Evolutionary conservation across 2,888 invertebrate genomes (phyloP).

Genomic region (Lottia gigantea): DNA sequence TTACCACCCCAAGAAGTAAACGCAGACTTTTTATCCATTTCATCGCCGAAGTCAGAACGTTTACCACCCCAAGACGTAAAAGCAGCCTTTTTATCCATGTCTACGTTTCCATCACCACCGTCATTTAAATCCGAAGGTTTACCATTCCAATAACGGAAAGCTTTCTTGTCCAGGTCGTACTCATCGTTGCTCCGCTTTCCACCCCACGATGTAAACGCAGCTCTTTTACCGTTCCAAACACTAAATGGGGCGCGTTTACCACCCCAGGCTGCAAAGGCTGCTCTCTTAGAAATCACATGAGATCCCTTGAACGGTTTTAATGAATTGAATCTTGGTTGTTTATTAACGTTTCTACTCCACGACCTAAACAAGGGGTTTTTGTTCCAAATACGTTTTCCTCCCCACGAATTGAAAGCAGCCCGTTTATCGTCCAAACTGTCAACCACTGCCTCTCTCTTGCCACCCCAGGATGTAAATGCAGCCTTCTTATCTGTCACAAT

Average conservation of each 20-base stretch:
- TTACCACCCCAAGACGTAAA: slow-evolving; percentile 1
- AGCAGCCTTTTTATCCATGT: neutral
- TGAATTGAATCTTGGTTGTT: no score
- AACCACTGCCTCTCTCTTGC: neutral
- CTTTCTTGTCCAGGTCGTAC: neutral
- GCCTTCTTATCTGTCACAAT: neutral
- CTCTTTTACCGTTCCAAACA: neutral
- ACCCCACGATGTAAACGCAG: neutral
- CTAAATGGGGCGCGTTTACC: neutral
- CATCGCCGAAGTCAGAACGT: neutral
- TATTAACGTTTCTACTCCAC: no score
- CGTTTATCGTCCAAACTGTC: neutral
- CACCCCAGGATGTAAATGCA: neutral
- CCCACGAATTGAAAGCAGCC: neutral
- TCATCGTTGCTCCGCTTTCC: neutral
- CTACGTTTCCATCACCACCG: neutral
- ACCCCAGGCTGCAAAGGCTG: neutral
- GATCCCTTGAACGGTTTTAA: no score
- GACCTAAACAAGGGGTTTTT: no score
- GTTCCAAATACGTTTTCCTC: neutral
- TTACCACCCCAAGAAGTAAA: neutral
- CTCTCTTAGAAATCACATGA: neutral
- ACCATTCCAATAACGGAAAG: neutral
- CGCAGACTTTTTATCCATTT: neutral
- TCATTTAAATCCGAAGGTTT: neutral